phyloP scores from a whole-genome alignment of 2,113 vertebrate species.

The Entomyzon cyanotis region DNA sequence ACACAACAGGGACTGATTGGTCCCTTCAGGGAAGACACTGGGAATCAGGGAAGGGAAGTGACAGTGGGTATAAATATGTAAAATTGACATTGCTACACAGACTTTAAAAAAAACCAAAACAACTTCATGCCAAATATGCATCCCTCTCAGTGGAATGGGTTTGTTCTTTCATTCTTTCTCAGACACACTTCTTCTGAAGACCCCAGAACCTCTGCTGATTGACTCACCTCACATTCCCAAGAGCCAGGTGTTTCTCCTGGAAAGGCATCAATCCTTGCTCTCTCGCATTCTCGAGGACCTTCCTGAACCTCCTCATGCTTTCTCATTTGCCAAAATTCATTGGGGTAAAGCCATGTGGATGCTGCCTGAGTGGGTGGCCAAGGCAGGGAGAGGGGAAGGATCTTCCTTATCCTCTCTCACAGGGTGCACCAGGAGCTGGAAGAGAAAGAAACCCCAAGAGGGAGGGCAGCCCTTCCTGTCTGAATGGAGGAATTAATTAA shows the following conservation, averaged over 20 bases:
- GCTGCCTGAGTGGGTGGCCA: accelerated
- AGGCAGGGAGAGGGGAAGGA: neutral
- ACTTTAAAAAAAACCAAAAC: neutral
- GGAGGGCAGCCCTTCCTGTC: neutral
- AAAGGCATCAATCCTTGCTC: neutral
- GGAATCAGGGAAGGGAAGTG: neutral
- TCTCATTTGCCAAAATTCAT: accelerated
- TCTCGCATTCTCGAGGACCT: accelerated
- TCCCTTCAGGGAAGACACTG: neutral
- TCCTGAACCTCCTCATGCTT: accelerated
- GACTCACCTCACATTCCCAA: neutral
- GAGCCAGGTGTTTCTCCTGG: neutral
- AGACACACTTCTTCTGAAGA: neutral
- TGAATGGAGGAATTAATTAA: neutral
- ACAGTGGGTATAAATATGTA: neutral
- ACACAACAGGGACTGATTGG: neutral
- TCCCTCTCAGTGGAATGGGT: accelerated
- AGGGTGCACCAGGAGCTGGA: neutral
- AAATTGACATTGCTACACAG: neutral
- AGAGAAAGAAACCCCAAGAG: neutral
- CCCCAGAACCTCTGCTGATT: accelerated
- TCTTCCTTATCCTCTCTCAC: neutral
- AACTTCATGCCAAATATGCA: accelerated
- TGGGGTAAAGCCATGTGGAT: accelerated
- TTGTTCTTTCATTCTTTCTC: neutral